Base-by-base conservation (phyloP, 2,797 vertebrate genomes). In the Protosalanx chinensis region DNA sequence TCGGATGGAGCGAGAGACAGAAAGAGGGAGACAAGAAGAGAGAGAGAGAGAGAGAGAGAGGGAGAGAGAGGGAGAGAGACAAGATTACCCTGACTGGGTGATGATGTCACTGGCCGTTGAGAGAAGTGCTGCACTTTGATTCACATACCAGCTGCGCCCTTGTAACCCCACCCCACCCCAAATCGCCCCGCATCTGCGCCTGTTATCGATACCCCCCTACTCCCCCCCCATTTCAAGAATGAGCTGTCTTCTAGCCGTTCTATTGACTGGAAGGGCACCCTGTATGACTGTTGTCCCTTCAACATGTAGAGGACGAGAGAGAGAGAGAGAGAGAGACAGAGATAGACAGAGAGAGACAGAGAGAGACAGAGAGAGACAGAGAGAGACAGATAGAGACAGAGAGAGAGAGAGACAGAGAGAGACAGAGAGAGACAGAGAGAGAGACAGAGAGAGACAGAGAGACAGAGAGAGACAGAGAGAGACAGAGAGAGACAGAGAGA, bases 51-150 rank as follows among this genome's bases (percentile, higher is more conserved):
- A 20, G 37, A 46, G 78, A 81, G 73, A 73, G 71, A 12, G 46
- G n/a, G 78, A 81, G 73, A 73, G 71, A 12, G 46, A 27, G 13
- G 10, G 41, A 4, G 6, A 46, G 64, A 20, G 37, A 46, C 8
- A 15, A 18, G 46, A 32, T 79, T 64, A 72, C 70, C 72, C 56
- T 51, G 69, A 56, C 80, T 29, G 68, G 76, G 77, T 89, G 89
- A 90, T 85, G 83, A 90, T 85, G 83, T 90, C 87, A 90, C 72
- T 69, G 71, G 70, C 69, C 72, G 80, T 73, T 80, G 72, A 77
- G 62, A 74, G 72, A 20, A 20, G 82, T 61, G 72, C 53, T 58
- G 46, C 23, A 29, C 63, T 58, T 66, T 69, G 53, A 37, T 59
- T 59, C 56, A 41, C 20, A 27, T 23, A 30, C 35, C 3, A 29